These are phyloP conservation scores for Cheilosia grossa DNA, from an alignment of 2,888 invertebrate species.

Conservation along the genomic window DNA sequence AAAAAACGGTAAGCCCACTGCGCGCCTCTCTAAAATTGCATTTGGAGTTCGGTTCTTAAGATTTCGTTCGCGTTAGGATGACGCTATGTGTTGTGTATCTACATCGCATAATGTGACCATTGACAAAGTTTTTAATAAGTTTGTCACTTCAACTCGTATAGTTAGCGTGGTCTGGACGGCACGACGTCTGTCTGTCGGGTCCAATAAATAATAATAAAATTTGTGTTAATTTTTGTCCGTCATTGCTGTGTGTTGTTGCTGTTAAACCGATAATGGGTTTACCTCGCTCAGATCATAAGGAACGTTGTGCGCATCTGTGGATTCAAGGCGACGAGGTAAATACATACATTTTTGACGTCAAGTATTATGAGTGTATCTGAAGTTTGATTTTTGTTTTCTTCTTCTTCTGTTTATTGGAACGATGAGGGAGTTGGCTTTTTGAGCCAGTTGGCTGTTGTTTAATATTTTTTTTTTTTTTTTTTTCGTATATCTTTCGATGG, in stretches of 20 bases:
- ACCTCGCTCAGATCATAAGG: constrained; percentile 39
- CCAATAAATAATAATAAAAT: constrained; percentile 82
- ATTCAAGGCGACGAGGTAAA: constrained; percentile 27
- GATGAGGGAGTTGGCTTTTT: constrained; percentile 30
- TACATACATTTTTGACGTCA: constrained; percentile 32
- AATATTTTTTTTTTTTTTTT: constrained; percentile 4
- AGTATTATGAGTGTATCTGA: constrained; percentile 44
- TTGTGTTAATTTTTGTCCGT: constrained; percentile 80
- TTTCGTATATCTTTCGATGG: constrained; percentile 21
- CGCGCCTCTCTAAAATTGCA: constrained; percentile 51
- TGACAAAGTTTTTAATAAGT: constrained; percentile 74
- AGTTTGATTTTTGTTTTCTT: constrained; percentile 11
- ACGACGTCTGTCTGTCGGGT: constrained; percentile 76
- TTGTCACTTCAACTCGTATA: constrained; percentile 59
- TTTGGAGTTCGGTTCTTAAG: constrained; percentile 23
- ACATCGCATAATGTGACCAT: constrained; percentile 72
- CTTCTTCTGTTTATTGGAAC: constrained; percentile 1
- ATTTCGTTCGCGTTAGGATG: constrained; percentile 54
- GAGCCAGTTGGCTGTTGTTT: neutral
- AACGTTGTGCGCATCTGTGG: constrained; percentile 16
- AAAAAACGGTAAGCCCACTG: constrained; percentile 14
- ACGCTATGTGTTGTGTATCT: constrained; percentile 63
- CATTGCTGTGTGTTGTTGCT: constrained; percentile 33
- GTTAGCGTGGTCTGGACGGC: constrained; percentile 1
- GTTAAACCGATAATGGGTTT: constrained; percentile 72